phyloP scores from a whole-genome alignment of 2,888 invertebrate species.

The Creontiades dilutus region DNA sequence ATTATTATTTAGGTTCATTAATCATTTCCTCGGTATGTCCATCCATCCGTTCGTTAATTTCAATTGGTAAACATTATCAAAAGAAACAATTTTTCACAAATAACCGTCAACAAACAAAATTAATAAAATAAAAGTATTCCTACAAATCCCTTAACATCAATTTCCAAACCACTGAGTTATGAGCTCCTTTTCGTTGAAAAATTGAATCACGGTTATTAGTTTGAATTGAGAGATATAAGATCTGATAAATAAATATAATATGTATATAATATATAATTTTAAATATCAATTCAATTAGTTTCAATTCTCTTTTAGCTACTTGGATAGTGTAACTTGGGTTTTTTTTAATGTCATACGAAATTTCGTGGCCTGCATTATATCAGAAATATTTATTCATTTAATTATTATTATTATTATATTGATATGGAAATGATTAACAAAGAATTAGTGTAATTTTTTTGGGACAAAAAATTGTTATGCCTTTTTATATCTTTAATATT shows the following conservation, averaged over 20 bases:
- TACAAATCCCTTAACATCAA: background rate
- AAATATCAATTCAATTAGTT: conserved; percentile 57
- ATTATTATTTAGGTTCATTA: no score
- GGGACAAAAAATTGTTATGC: background rate
- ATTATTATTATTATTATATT: background rate
- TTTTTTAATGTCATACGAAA: background rate
- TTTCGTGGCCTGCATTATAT: background rate
- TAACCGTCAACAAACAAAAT: no score
- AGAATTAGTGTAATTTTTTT: conserved; percentile 7
- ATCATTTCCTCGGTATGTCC: background rate
- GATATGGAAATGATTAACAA: background rate
- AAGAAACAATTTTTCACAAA: no score
- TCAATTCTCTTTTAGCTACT: conserved; percentile 43
- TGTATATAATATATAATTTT: conserved; percentile 69
- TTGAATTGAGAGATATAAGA: conserved; percentile 75
- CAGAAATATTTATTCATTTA: background rate
- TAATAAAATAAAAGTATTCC: background rate
- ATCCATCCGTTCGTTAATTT: background rate
- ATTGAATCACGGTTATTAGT: conserved; percentile 64
- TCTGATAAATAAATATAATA: conserved; percentile 74
- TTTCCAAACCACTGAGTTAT: background rate
- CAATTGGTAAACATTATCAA: no score
- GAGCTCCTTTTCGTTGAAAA: background rate
- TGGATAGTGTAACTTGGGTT: conserved; percentile 12
- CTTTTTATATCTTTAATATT: background rate